Percentiles rank a stretch among this genome's conserved stretches.
Conservation (phyloP, 2,797 vertebrate species). For the Pterois miles region DNA sequence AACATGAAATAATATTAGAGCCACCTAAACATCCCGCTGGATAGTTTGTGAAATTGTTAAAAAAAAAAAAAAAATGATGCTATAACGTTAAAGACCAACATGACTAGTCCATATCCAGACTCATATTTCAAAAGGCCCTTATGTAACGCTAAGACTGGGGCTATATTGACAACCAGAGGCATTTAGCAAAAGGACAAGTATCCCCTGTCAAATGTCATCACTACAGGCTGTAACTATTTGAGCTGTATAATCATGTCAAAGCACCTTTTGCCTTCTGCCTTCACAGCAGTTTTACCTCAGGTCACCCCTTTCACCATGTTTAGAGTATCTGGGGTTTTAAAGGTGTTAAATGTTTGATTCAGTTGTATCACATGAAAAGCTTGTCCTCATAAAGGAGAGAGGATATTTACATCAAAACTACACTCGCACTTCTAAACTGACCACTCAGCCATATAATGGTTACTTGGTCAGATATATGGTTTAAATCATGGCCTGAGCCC, state of each 20-base stretch:
- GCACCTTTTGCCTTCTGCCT: neutral
- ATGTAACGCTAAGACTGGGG: neutral
- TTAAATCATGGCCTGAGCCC: slow-evolving; percentile 52
- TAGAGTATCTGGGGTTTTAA: slow-evolving; percentile 1
- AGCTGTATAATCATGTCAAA: neutral
- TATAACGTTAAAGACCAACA: neutral
- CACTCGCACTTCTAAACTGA: slow-evolving; percentile 19
- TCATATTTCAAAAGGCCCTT: neutral
- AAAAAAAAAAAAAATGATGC: neutral
- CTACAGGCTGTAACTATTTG: neutral
- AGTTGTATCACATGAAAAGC: neutral
- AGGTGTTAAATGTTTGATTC: neutral
- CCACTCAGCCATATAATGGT: slow-evolving; percentile 38
- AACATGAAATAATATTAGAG: neutral
- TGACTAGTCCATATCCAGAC: neutral
- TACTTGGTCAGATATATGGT: slow-evolving; percentile 55
- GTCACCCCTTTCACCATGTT: neutral
- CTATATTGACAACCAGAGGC: neutral
- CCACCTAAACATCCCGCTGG: neutral
- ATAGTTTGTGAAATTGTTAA: neutral
- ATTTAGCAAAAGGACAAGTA: neutral
- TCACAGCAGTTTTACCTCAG: slow-evolving; percentile 10
- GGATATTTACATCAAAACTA: slow-evolving; percentile 39
- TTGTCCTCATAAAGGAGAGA: neutral
- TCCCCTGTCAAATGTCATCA: neutral